Evolutionary conservation across 2,797 vertebrate genomes (phyloP), one percentile per base, ranked within the genome.

Genomic region (Tapera naevia): DNA sequence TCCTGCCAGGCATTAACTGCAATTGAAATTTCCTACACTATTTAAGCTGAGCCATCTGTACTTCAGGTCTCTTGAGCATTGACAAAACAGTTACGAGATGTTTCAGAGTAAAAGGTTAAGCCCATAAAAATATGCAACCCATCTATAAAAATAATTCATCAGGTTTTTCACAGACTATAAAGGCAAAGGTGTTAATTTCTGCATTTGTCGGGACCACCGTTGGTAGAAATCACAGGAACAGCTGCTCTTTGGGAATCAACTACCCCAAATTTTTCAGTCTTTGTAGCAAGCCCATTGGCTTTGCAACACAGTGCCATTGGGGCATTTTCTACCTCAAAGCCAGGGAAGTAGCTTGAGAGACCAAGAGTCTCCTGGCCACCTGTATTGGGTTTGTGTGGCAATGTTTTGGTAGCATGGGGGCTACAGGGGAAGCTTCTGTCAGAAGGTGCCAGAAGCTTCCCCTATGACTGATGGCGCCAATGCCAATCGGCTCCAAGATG

Each of bases 111-210:
- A 96, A 96, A 96, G 91, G 83, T 96, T 94, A 96, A 96, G 50
- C 56, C 50, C 83, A 83, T 96, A 95, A 97, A 96, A 96, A 93
- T 91, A 88, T 41, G 71, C 86, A 93, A 93, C 74, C 56, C 83
- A 60, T 93, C 94, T 91, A 89, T 73, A 94, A 95, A 95, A 96
- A 96, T 96, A 97, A 94, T 43, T 94, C 45, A 82, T 94, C 67
- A 67, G 45, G 28, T 95, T 96, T 88, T 94, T 89, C 54, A 65
- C 57, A 93, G 81, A 67, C 71, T 85, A 17, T 71, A 70, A 93
- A 73, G 78, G 90, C 45, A 80, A 54, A 85, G 41, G 64, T 74
- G 16, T 33, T 82, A 80, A 90, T 95, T 91, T 88, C 67, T 90
- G 53, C 71, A 78, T 80, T 61, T 45, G n/a, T 61, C 91, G 78